These are phyloP conservation scores for Stegophylla sp. DNA, from an alignment of 2,888 invertebrate genomes.

Conservation along the genomic window DNA sequence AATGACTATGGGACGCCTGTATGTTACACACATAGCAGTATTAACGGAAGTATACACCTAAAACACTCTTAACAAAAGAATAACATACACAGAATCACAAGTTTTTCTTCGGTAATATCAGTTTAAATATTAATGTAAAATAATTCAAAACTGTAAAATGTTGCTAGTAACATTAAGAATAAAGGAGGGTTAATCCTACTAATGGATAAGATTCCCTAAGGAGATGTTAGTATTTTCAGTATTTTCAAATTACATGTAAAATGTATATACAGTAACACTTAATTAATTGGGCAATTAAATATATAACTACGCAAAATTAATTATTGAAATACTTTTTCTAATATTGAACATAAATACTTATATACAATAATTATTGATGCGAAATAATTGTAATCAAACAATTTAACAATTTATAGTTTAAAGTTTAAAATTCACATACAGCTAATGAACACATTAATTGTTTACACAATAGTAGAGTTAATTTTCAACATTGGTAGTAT, in stretches of 20 bases:
- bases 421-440: no score
- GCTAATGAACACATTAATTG: no score
- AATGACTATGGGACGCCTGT: not conserved
- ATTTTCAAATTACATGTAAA: not conserved
- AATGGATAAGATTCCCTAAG: slow-evolving; percentile 24
- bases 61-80: slow-evolving; percentile 13
- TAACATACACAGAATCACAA: no score
- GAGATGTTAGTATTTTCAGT: not conserved
- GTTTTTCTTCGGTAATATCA: no score
- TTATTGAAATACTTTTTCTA: not conserved
- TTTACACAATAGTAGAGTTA: no score
- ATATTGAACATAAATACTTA: no score
- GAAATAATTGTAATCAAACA: no score
- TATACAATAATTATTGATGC: no score
- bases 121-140: not conserved
- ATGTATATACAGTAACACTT: not conserved
- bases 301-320: slow-evolving; percentile 10
- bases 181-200: slow-evolving; percentile 6
- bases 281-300: slow-evolving; percentile 49
- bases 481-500: no score
- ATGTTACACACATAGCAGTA: not conserved
- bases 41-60: slow-evolving; percentile 7
- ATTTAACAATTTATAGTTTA: no score
- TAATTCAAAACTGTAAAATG: slow-evolving; percentile 6
- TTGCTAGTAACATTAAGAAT: not conserved